These are phyloP conservation scores for Tachycineta bicolor DNA, from an alignment of 2,113 vertebrate genomes.

Conservation along the genomic window DNA sequence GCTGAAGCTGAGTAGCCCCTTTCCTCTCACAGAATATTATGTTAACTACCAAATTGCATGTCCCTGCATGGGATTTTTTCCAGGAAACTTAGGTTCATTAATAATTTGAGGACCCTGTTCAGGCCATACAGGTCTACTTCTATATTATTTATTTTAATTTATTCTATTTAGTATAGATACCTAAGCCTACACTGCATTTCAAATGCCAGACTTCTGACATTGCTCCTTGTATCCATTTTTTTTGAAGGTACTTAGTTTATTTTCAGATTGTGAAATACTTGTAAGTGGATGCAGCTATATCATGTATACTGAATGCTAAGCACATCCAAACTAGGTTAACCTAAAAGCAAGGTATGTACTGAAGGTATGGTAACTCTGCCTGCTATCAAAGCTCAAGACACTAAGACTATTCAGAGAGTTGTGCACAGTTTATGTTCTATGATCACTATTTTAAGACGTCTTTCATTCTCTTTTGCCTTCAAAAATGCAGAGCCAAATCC, in stretches of 20 bases:
- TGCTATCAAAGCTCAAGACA: neutral
- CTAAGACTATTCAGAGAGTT: neutral
- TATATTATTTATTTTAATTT: neutral
- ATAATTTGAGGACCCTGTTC: neutral
- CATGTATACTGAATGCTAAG: neutral
- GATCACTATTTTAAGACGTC: neutral
- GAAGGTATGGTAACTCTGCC: neutral
- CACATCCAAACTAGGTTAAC: neutral
- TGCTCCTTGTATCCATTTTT: neutral
- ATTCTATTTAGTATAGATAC: neutral
- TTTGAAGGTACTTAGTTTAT: neutral
- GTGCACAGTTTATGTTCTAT: neutral
- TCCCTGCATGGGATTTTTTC: neutral
- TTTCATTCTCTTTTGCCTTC: neutral
- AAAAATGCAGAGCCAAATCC: neutral
- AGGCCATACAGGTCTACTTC: neutral
- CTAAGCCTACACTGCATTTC: neutral
- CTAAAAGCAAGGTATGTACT: neutral
- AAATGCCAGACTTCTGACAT: neutral
- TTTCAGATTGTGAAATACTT: neutral
- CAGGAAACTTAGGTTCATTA: neutral
- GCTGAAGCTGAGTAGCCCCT: neutral
- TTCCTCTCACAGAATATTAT: neutral
- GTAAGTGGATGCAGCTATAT: neutral
- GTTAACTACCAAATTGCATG: neutral